Percentiles rank a stretch among this genome's conserved stretches.
Conservation (phyloP, 2,113 vertebrate species). For the Globicephala melas region DNA sequence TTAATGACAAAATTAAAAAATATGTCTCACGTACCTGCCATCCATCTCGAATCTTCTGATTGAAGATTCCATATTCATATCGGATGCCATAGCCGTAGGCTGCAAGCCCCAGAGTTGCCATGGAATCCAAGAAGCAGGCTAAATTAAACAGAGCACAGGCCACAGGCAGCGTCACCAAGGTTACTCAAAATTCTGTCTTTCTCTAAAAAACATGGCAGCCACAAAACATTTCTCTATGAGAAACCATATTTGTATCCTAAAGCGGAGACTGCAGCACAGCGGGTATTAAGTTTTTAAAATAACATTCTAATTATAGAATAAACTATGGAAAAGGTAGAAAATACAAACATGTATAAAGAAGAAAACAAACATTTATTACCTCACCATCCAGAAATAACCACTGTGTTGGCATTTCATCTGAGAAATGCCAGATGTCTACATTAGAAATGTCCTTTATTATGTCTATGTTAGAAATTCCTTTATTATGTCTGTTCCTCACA, state of each 20-base stretch:
- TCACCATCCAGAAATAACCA: background rate
- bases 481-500: background rate
- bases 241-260: slow-evolving; percentile 4
- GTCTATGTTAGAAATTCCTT: background rate
- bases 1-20: background rate
- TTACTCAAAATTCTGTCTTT: background rate
- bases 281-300: background rate
- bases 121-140: slow-evolving; percentile 98
- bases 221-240: background rate
- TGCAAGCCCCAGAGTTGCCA: slow-evolving; percentile 96
- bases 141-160: background rate
- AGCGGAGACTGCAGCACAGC: background rate
- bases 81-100: slow-evolving; percentile 97
- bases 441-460: background rate
- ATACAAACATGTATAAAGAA: background rate
- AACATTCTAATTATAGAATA: background rate
- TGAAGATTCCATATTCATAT: slow-evolving; percentile 98
- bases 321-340: background rate
- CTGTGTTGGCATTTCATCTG: background rate
- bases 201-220: background rate
- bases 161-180: background rate
- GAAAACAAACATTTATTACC: background rate
- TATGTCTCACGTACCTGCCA: slow-evolving; percentile 89
- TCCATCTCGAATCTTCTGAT: slow-evolving; percentile 95
- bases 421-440: background rate